A percentile compares a stretch with the other conserved stretches of the same genome.
phyloP scores from a whole-genome alignment of 1,140 invertebrate species.

The Oppia nitens region DNA sequence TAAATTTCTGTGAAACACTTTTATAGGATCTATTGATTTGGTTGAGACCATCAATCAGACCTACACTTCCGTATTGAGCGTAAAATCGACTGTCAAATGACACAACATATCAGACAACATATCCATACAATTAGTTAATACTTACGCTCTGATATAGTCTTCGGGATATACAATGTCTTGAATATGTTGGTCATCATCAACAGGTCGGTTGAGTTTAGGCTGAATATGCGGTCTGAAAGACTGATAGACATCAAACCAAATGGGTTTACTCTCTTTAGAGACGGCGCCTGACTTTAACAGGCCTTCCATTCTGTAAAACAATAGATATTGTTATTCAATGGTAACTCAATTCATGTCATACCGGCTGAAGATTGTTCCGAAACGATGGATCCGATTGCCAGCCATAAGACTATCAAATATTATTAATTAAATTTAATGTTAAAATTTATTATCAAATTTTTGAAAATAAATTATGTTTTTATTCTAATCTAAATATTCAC shows the following conservation, averaged over 20 bases:
- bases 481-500: too few species aligned
- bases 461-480: too few species aligned
- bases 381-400: slow-evolving; percentile 15
- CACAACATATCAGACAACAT: background rate
- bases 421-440: too few species aligned
- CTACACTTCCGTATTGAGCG: background rate
- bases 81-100: background rate
- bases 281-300: slow-evolving; percentile 54
- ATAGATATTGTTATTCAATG: slow-evolving; percentile 2
- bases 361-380: slow-evolving; percentile 18
- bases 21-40: background rate
- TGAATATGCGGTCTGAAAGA: slow-evolving; percentile 64
- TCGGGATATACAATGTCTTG: slow-evolving; percentile 63
- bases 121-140: slow-evolving; percentile 12
- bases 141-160: slow-evolving; percentile 67
- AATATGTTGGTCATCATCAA: slow-evolving; percentile 38
- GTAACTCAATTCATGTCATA: background rate
- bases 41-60: background rate
- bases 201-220: slow-evolving; percentile 47
- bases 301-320: slow-evolving; percentile 46
- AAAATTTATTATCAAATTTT: too few species aligned
- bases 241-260: slow-evolving; percentile 79
- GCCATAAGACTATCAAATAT: too few species aligned
- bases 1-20: background rate
- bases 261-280: slow-evolving; percentile 51